Conservation (phyloP, 2,797 vertebrate species). For the Eleutherodactylus coqui region DNA sequence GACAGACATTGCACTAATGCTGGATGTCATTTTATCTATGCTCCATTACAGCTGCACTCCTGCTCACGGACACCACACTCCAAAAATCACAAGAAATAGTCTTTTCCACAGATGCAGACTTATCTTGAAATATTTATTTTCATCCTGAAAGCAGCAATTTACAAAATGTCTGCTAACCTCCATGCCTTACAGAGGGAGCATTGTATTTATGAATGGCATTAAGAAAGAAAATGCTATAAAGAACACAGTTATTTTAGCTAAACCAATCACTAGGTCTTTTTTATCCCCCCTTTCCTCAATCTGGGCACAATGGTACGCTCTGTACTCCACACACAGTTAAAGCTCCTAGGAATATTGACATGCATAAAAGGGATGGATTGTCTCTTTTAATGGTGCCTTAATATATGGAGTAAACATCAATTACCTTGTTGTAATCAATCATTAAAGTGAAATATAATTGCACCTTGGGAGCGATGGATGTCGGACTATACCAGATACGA, state of each 20-base stretch:
- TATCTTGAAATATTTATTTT: background rate
- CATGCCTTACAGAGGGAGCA: constrained; percentile 17
- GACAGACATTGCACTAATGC: constrained; percentile 21
- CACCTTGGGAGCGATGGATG: background rate
- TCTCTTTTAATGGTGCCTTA: constrained; percentile 13
- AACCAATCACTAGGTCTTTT: background rate
- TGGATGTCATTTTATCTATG: background rate
- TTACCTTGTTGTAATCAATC: background rate
- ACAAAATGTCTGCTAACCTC: background rate
- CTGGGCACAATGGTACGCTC: constrained; percentile 22
- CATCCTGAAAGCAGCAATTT: constrained; percentile 9
- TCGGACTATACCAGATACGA: background rate
- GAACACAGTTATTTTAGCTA: background rate
- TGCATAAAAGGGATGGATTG: background rate
- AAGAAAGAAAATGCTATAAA: background rate
- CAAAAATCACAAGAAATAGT: background rate
- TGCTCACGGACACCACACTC: background rate
- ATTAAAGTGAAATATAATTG: background rate
- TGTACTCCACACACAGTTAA: constrained; percentile 19
- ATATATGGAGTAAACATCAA: constrained; percentile 4
- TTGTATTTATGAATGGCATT: constrained; percentile 42
- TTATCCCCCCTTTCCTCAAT: background rate
- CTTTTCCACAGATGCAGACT: background rate
- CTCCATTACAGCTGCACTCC: background rate
- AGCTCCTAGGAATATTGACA: background rate